phyloP scores from a whole-genome alignment of 2,797 vertebrate species.

The Tolypeutes matacus region DNA sequence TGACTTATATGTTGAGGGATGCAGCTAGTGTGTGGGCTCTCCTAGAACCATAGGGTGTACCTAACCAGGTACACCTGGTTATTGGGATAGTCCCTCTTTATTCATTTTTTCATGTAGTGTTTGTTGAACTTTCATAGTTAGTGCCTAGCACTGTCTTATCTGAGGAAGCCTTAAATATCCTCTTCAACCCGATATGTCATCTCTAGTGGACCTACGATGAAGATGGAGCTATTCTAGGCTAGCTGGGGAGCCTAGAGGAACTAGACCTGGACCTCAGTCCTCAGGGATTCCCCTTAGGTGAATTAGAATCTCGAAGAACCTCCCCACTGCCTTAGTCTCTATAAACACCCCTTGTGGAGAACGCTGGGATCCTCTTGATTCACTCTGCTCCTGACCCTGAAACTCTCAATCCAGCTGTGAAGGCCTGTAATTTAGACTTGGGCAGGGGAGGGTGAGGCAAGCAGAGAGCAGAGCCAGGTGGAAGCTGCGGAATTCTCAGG shows the following conservation, averaged over 20 bases:
- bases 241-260: background rate
- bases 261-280: background rate
- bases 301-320: background rate
- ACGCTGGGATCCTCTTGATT: background rate
- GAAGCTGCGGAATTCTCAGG: background rate
- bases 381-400: background rate
- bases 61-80: background rate
- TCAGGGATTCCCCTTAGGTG: background rate
- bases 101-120: background rate
- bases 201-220: background rate
- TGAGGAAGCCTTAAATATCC: background rate
- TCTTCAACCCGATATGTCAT: background rate
- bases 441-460: background rate
- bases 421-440: background rate
- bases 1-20: background rate
- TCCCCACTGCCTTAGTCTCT: background rate
- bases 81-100: background rate
- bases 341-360: background rate
- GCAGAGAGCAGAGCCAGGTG: background rate
- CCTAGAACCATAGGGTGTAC: background rate
- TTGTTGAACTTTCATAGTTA: slow-evolving; percentile 14
- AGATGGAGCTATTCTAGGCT: background rate
- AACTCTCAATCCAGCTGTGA: background rate
- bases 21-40: background rate
- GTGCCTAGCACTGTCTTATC: background rate